Base-by-base conservation (phyloP, 2,797 vertebrate genomes). In the Rhinella marina region DNA sequence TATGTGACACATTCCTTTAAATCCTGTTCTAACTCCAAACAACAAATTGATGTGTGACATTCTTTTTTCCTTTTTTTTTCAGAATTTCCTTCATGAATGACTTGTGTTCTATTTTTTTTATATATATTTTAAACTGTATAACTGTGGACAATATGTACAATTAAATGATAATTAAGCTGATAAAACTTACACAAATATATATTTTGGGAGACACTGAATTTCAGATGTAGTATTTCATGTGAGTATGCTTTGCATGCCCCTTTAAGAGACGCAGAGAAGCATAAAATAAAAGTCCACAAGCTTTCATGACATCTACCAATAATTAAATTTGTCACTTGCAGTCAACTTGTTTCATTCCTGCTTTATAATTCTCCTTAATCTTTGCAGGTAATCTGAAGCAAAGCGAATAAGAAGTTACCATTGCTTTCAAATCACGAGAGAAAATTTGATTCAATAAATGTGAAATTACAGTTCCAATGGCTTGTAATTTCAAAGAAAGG, bases 401-500 rank as follows among this genome's bases (percentile, higher is more conserved):
- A 79, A 79, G 56, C 7, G 56, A 72, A 72, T 68, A 76, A 59
- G 32, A 85, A 85, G 50, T 50, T 85, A 23, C 56, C 8, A 48
- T 48, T 75, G 29, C 32, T 61, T 41, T 54, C 29, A 41, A 84
- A 73, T 59, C 54, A 59, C 14, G 6, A 16, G 82, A 76, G 52
- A 50, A 66, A 77, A 76, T 73, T 57, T 56, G 68, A 73, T 72
- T 19, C 52, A 57, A 72, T 54, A 73, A 21, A 73, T 73, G 23
- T 54, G 50, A 84, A 57, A 84, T 41, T 85, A 17, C 61, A 14
- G 7, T 54, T 78, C 50, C 19, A 66, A 77, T 64, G n/a, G 73
- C 54, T 50, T 78, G 32, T 85, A 77, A 85, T 85, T 66, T 25
- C 62, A 77, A 77, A 64, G 41, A 85, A 56, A 85, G 73, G 56